A percentile compares a stretch with the other conserved stretches of the same genome.
Conservation (phyloP, 2,797 vertebrate species). For the Brachymystax lenok region DNA sequence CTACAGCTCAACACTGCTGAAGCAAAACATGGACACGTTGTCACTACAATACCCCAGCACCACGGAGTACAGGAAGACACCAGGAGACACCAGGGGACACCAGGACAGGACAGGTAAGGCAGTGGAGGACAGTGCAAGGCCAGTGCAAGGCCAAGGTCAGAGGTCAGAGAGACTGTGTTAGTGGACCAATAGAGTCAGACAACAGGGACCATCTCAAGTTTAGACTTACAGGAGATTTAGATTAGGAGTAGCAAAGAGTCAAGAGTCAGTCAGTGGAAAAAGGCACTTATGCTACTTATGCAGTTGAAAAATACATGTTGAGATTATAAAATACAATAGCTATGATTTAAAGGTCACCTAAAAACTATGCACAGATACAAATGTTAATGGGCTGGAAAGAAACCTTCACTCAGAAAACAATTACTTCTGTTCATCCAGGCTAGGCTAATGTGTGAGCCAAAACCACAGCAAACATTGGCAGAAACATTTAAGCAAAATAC, state of each 20-base stretch:
- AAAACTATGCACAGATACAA: slow-evolving; percentile 8
- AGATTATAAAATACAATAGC: slow-evolving; percentile 10
- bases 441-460: slow-evolving; percentile 43
- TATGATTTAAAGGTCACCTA: slow-evolving; percentile 23
- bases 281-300: not conserved
- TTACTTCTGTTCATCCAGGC: slow-evolving; percentile 63
- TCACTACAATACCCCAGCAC: not conserved
- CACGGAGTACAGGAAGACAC: slow-evolving; percentile 37
- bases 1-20: slow-evolving; percentile 82
- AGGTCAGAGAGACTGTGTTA: slow-evolving; percentile 24
- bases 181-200: slow-evolving; percentile 1
- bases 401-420: slow-evolving; percentile 58
- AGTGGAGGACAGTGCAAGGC: slow-evolving; percentile 6
- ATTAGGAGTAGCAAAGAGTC: slow-evolving; percentile 6
- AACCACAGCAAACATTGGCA: slow-evolving; percentile 50
- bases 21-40: slow-evolving; percentile 44
- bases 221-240: not conserved
- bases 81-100: slow-evolving; percentile 1
- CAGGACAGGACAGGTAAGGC: not conserved
- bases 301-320: slow-evolving; percentile 20
- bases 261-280: not conserved
- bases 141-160: slow-evolving; percentile 16
- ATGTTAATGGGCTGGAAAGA: slow-evolving; percentile 27
- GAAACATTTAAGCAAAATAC: slow-evolving; percentile 3
- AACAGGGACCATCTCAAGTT: not conserved